These are phyloP conservation scores for Rafetus swinhoei DNA, from an alignment of 2,113 vertebrate species.

Conservation along the genomic window DNA sequence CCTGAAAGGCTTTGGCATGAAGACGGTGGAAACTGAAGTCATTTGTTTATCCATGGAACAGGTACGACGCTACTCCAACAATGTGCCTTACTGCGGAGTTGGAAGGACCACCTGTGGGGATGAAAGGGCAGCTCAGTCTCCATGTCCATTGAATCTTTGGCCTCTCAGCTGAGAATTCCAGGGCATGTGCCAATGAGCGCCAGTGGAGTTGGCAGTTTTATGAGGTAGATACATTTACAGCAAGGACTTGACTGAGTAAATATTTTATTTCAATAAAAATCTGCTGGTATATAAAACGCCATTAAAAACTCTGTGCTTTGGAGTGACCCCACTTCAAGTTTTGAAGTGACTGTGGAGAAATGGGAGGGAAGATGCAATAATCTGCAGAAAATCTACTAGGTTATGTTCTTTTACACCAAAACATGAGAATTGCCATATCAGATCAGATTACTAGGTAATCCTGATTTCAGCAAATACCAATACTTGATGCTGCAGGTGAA, in stretches of 20 bases:
- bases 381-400: slow-evolving; percentile 19
- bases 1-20: slow-evolving; percentile 4
- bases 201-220: slow-evolving; percentile 23
- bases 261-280: slow-evolving; percentile 40
- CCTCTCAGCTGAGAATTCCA: slow-evolving; percentile 40
- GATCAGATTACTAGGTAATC: slow-evolving; percentile 1
- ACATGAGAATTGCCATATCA: background rate
- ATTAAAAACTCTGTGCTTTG: slow-evolving; percentile 16
- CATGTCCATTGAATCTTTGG: background rate
- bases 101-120: slow-evolving; percentile 46
- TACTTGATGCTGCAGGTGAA: background rate
- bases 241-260: slow-evolving; percentile 43
- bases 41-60: slow-evolving; percentile 59
- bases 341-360: slow-evolving; percentile 9
- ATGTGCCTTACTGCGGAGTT: slow-evolving; percentile 23
- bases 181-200: slow-evolving; percentile 44
- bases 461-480: background rate
- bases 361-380: background rate
- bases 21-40: slow-evolving; percentile 56
- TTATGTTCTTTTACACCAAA: background rate
- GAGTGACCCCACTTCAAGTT: background rate
- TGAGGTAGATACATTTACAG: slow-evolving; percentile 42
- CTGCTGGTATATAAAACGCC: slow-evolving; percentile 38
- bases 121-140: slow-evolving; percentile 45
- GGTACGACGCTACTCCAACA: slow-evolving; percentile 43